Evolutionary conservation across 2,113 vertebrate species (phyloP), one percentile per base, ranked within the genome.

Genomic region (Trogon surrucura): DNA sequence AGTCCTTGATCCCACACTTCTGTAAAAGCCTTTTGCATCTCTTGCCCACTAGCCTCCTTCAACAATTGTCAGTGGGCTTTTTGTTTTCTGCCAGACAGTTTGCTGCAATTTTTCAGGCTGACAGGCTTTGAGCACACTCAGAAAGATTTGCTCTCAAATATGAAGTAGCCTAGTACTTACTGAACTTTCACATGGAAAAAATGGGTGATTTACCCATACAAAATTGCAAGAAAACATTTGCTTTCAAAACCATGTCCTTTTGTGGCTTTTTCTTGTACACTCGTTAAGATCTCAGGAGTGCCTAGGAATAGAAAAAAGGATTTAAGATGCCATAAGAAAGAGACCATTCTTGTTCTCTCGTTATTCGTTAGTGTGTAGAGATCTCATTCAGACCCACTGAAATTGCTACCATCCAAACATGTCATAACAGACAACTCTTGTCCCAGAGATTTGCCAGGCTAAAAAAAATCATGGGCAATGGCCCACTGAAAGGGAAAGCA

Each of bases 251-350:
- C 1, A 30, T 62, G 66, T 80, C 54, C 41, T 89, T 93, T 70
- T 80, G 74, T 90, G 47, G 27, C 74, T 85, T 93, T 94, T 92
- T 50, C 58, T 89, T 26, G 5, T 66, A 34, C 79, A 81, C 61
- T 96, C 82, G 93, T 93, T 95, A 96, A 80, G 54, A 25, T 13
- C 30, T 82, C 25, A 4, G 9, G 79, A 87, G 47, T 36, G 44
- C 61, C n/a, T 85, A 89, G 87, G 67, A 94, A 32, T 61, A 87
- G 74, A 51, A 88, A 89, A 87, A 75, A n/a, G 62, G 71, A 80
- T 94, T 96, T 94, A 93, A 91, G 82, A 73, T 85, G 51, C n/a
- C 89, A 83, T 94, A 93, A 91, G 91, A 80, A 91, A 85, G 54
- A 66, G 21, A 86, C 14, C 3, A 3, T 88, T 95, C 73, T 91